A percentile compares a stretch with the other conserved stretches of the same genome.
Conservation (phyloP, 2,888 invertebrate genomes). For the Athalia cordata region DNA sequence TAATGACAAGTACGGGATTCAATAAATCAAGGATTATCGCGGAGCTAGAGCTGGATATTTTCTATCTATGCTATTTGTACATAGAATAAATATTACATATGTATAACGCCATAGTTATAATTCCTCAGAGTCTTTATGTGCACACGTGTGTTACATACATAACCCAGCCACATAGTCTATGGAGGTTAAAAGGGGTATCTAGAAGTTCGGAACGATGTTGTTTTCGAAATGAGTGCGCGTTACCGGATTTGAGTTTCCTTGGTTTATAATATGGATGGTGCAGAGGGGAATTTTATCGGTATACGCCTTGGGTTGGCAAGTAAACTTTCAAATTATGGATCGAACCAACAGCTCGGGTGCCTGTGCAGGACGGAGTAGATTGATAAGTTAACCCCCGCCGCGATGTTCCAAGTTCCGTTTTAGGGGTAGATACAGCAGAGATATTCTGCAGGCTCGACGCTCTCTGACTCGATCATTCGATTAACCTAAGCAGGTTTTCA, state of each 20-base stretch:
- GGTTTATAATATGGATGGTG: neutral
- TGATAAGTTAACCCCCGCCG: slow-evolving; percentile 25
- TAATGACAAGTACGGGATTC: slow-evolving; percentile 17
- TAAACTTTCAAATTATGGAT: slow-evolving; percentile 35
- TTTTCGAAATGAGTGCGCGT: slow-evolving; percentile 24
- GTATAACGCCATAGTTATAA: neutral
- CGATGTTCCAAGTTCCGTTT: slow-evolving; percentile 14
- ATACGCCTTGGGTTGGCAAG: slow-evolving; percentile 1
- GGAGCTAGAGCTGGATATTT: too few species aligned
- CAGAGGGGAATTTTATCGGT: neutral
- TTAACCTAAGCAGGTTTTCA: neutral
- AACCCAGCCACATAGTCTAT: too few species aligned
- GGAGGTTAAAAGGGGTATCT: neutral
- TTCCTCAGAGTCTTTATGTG: neutral
- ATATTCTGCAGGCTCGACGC: too few species aligned
- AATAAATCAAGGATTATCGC: slow-evolving; percentile 27
- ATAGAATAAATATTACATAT: neutral
- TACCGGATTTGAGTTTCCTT: slow-evolving; percentile 18
- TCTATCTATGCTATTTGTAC: neutral
- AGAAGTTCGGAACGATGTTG: slow-evolving; percentile 1
- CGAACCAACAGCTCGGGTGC: slow-evolving; percentile 4
- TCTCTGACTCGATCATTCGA: neutral
- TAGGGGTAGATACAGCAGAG: neutral
- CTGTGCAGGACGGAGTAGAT: slow-evolving; percentile 23
- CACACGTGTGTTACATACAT: too few species aligned